Base-by-base conservation (phyloP, 1,140 invertebrate genomes). In the Lepidurus arcticus region DNA sequence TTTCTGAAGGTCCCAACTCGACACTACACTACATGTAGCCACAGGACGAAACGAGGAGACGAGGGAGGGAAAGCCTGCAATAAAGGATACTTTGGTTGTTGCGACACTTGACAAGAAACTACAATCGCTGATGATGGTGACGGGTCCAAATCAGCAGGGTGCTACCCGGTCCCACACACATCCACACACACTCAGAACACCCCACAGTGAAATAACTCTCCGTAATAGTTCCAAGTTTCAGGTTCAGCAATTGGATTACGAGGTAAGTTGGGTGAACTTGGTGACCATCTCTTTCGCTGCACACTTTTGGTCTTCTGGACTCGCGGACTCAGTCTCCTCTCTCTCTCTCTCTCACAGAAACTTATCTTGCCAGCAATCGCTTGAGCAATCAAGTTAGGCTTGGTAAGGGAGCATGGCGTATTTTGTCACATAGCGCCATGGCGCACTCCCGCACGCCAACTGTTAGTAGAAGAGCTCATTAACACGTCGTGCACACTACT, bases 21-120 rank as follows among this genome's bases (percentile, higher is more conserved):
- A 34, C 34, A 34, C 34, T 1, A 2, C 34, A 34, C 34, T 34
- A 0, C 3, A 34, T 34, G 34, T 3, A 34, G 34, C 34, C 34
- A 34, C 34, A 34, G 34, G 34, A 34, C 4, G 34, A 4, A 34
- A 34, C 34, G 34, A 4, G 34, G 34, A 34, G 4, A 34, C 34
- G 34, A 34, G 4, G 34, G 34, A 34, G 34, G 34, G 2, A 65
- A 65, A 65, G 53, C 16, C 53, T 65, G 53, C 21, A 65, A 65
- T 65, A 65, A 65, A 21, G 16, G 53, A 21, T 65, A 65, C 53
- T 65, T 65, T 65, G 53, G 16, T 65, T n/a, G 53, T 65, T 65
- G 16, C n/a, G 4, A 65, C 53, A 65, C 53, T 65, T 65, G 53
- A 65, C 53, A 21, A 65, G 34, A 21, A 16, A 65, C 53, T 21